A percentile compares a stretch with the other conserved stretches of the same genome.
phyloP scores from a whole-genome alignment of 2,888 invertebrate genomes.

The Brachylomia viminalis region DNA sequence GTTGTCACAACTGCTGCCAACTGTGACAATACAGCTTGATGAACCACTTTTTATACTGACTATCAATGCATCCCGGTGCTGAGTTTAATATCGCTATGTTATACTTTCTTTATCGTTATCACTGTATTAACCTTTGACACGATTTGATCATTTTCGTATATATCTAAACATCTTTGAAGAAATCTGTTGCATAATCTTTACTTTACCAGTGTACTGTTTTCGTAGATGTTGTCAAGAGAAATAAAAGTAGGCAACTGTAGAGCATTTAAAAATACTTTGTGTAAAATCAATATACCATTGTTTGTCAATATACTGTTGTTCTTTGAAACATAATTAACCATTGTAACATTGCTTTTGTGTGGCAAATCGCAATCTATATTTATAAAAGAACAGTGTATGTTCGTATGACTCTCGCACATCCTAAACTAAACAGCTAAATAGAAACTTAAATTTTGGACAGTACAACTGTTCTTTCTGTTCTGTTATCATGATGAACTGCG shows the following conservation, averaged over 20 bases:
- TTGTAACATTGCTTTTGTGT: background rate
- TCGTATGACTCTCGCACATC: background rate
- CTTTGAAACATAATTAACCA: background rate
- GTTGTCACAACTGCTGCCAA: constrained; percentile 68
- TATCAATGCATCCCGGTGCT: constrained; percentile 8
- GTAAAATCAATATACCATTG: background rate
- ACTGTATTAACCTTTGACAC: constrained; percentile 40
- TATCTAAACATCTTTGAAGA: constrained; percentile 15
- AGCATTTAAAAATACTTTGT: constrained; percentile 2
- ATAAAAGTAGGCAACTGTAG: background rate
- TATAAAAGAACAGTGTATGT: background rate
- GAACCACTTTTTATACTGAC: constrained; percentile 49
- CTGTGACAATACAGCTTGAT: constrained; percentile 63
- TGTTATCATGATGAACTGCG: background rate
- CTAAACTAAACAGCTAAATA: background rate
- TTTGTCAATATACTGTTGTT: background rate
- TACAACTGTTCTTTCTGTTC: background rate
- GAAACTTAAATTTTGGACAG: background rate
- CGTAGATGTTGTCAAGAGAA: background rate
- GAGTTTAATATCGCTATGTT: constrained; percentile 8
- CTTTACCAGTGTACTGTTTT: constrained; percentile 12
- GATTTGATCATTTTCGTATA: constrained; percentile 15
- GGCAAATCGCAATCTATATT: background rate
- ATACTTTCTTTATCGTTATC: constrained; percentile 37
- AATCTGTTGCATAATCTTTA: constrained; percentile 36